Percentiles rank a stretch among this genome's conserved stretches.
Evolutionary conservation across 2,113 vertebrate genomes (phyloP).

Genomic region (Ctenodactylus gundi): DNA sequence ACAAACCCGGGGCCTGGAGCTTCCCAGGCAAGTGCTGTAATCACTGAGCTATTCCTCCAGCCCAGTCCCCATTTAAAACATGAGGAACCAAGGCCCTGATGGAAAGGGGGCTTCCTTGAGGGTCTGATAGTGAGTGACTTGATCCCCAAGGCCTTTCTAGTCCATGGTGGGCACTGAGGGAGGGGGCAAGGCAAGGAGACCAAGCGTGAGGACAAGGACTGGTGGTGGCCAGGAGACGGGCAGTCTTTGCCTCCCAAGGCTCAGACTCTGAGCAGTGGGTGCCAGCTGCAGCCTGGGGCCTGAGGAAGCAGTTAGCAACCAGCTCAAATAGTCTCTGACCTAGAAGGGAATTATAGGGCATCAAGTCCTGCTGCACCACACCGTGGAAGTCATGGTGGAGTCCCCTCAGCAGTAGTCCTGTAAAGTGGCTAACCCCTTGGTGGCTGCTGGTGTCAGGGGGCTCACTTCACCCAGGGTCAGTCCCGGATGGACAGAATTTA

Average conservation of each 20-base stretch:
- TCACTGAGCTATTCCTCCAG: too few relatives aligned
- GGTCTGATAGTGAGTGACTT: neutral
- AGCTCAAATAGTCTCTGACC: neutral
- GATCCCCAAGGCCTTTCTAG: neutral
- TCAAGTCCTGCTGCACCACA: neutral
- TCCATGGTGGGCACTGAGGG: neutral
- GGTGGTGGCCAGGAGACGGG: neutral
- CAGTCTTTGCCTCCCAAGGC: neutral
- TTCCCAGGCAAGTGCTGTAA: too few relatives aligned
- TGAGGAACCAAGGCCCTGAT: neutral
- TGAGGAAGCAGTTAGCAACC: neutral
- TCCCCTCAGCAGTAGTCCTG: neutral
- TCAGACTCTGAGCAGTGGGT: neutral
- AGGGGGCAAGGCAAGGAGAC: neutral
- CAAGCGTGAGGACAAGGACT: neutral
- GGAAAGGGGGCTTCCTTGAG: neutral
- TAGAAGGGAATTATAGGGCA: neutral
- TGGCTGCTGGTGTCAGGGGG: neutral
- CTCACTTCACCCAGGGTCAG: neutral
- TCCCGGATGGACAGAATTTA: neutral
- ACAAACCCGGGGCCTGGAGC: too few relatives aligned
- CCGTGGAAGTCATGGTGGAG: neutral
- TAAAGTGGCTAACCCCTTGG: neutral
- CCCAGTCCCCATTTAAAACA: slow-evolving; percentile 4
- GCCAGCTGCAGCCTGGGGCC: neutral